phyloP scores from a whole-genome alignment of 2,113 vertebrate genomes.

The Odobenus rosmarus region DNA sequence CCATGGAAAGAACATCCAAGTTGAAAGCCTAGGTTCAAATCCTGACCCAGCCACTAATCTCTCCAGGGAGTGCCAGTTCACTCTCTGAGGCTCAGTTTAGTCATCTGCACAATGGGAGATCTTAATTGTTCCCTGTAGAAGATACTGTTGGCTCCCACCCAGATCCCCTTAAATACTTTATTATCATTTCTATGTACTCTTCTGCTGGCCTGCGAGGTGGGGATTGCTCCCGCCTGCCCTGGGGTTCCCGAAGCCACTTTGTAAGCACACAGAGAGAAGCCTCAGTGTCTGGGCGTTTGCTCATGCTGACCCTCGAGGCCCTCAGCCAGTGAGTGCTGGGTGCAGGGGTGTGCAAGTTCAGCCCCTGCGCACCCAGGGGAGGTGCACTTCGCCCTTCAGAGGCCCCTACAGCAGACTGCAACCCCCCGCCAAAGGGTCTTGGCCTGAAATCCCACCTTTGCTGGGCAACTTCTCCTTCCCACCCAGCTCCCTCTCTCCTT shows the following conservation, averaged over 20 bases:
- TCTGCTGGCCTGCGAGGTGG: neutral
- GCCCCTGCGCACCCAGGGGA: neutral
- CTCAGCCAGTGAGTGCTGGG: neutral
- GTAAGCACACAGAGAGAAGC: neutral
- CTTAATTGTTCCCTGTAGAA: neutral
- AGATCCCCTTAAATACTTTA: too few relatives aligned
- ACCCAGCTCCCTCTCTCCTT: neutral
- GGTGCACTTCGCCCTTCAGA: neutral
- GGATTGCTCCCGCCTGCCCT: neutral
- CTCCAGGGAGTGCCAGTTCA: neutral
- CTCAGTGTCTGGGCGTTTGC: neutral
- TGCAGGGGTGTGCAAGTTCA: neutral
- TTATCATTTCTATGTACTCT: neutral
- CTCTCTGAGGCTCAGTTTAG: neutral
- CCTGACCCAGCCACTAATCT: neutral
- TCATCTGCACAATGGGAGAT: neutral
- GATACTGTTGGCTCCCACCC: neutral
- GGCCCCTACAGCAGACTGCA: neutral
- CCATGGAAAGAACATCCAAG: rapidly evolving
- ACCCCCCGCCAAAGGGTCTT: rapidly evolving
- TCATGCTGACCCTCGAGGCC: neutral
- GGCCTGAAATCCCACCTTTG: neutral
- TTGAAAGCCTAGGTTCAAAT: neutral
- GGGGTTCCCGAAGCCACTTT: neutral
- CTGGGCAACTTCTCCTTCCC: rapidly evolving